Percentiles rank a stretch among this genome's conserved stretches.
Conservation (phyloP, 2,888 invertebrate genomes). For the Leptinotarsa rubiginosa region DNA sequence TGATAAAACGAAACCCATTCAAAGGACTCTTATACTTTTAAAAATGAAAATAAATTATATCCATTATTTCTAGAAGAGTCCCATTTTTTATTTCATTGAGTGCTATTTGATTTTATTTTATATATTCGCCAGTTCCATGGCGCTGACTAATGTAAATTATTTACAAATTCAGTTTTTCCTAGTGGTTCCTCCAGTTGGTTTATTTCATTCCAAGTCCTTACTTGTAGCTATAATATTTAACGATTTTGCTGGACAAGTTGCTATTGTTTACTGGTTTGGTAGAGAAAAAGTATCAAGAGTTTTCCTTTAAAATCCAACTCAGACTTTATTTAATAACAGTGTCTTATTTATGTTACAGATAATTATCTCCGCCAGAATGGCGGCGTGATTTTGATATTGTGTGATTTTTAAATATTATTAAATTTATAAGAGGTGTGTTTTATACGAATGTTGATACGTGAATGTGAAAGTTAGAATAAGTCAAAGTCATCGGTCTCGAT, state of each 20-base stretch:
- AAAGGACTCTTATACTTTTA: background rate
- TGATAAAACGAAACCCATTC: conserved; percentile 5
- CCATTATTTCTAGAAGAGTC: background rate
- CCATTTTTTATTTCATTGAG: conserved; percentile 23
- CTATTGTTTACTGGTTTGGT: background rate
- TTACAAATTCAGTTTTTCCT: conserved; percentile 24
- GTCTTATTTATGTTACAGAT: conserved; percentile 64
- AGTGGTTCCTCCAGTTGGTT: background rate
- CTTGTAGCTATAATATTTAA: background rate
- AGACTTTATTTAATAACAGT: conserved; percentile 62
- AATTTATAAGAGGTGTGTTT: conserved; percentile 63
- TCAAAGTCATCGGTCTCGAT: conserved; percentile 64
- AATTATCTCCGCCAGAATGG: conserved; percentile 58
- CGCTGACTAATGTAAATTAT: conserved; percentile 29
- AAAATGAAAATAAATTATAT: background rate
- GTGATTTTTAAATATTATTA: conserved; percentile 65
- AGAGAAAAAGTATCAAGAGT: conserved; percentile 29
- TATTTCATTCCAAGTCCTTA: background rate
- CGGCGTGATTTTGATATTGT: conserved; percentile 68
- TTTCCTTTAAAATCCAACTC: conserved; percentile 50
- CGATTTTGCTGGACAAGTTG: background rate
- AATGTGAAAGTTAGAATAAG: conserved; percentile 64
- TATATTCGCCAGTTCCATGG: conserved; percentile 25
- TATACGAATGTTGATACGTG: conserved; percentile 64
- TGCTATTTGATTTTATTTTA: conserved; percentile 27